These are phyloP conservation scores for Morpho helenor DNA, from an alignment of 2,888 invertebrate species.

Conservation along the genomic window DNA sequence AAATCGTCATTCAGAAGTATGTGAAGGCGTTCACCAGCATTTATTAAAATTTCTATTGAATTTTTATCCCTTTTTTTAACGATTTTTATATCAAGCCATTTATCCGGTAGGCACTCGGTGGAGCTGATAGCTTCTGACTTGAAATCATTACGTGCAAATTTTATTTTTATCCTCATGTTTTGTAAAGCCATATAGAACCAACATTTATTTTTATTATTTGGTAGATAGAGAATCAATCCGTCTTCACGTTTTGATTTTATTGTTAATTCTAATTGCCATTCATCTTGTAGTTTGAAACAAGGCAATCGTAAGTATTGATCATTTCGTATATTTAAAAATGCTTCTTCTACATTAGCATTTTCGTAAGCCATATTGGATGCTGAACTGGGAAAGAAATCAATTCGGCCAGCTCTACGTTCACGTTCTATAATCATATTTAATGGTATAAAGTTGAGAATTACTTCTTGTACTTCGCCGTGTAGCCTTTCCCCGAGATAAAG, in stretches of 20 bases:
- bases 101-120: conserved; percentile 49
- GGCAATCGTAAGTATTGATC: conserved; percentile 60
- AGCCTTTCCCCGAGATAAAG: conserved; percentile 63
- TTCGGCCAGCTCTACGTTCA: conserved; percentile 28
- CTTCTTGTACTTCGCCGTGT: conserved; percentile 67
- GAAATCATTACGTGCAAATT: conserved; percentile 42
- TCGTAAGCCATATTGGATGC: conserved; percentile 63
- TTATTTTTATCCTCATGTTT: conserved; percentile 60
- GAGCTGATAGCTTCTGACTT: conserved; percentile 54
- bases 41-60: conserved; percentile 61
- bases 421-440: conserved; percentile 45
- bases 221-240: conserved; percentile 57
- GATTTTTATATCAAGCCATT: conserved; percentile 62
- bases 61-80: conserved; percentile 49
- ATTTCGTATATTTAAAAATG: conserved; percentile 46
- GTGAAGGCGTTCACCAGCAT: conserved; percentile 58
- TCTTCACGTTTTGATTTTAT: conserved; percentile 53
- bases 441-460: conserved; percentile 66
- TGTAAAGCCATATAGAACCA: conserved; percentile 57
- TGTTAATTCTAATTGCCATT: conserved; percentile 60
- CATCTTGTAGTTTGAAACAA: conserved; percentile 52
- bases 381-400: conserved; percentile 44
- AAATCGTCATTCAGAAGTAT: conserved; percentile 37
- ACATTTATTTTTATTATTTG: conserved; percentile 37
- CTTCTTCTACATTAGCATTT: conserved; percentile 56